Conservation (phyloP, 1,140 invertebrate species). For the Bicyclus anynana region DNA sequence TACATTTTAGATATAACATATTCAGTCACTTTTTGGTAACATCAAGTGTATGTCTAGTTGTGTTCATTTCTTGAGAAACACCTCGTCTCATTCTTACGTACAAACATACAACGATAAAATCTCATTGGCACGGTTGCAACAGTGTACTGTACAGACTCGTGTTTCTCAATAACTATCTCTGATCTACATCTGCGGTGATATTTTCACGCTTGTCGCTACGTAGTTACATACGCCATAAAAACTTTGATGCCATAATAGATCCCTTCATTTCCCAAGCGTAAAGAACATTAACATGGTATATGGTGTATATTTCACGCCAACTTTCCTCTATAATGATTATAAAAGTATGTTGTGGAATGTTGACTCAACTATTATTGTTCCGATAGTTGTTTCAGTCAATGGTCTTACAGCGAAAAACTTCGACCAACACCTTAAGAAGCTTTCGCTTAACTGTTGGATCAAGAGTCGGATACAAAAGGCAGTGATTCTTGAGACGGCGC, state of each 20-base stretch:
- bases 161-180: constrained; percentile 23
- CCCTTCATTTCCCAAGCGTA: background rate
- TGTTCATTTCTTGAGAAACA: background rate
- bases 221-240: background rate
- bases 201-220: constrained; percentile 4
- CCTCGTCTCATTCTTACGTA: background rate
- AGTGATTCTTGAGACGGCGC: no score
- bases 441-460: no score
- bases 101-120: constrained; percentile 12
- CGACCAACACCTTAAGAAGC: no score
- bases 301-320: no score
- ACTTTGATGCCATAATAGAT: background rate
- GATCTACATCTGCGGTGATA: constrained; percentile 18
- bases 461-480: no score
- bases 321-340: background rate
- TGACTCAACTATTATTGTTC: no score
- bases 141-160: constrained; percentile 10
- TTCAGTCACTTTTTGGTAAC: no score
- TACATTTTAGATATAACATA: no score
- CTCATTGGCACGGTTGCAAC: constrained; percentile 19
- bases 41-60: background rate
- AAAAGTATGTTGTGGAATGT: background rate
- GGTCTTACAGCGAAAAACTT: no score
- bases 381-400: no score
- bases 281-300: background rate